A percentile compares a stretch with the other conserved stretches of the same genome.
phyloP scores from a whole-genome alignment of 2,113 vertebrate species.

The Cynoglossus semilaevis region DNA sequence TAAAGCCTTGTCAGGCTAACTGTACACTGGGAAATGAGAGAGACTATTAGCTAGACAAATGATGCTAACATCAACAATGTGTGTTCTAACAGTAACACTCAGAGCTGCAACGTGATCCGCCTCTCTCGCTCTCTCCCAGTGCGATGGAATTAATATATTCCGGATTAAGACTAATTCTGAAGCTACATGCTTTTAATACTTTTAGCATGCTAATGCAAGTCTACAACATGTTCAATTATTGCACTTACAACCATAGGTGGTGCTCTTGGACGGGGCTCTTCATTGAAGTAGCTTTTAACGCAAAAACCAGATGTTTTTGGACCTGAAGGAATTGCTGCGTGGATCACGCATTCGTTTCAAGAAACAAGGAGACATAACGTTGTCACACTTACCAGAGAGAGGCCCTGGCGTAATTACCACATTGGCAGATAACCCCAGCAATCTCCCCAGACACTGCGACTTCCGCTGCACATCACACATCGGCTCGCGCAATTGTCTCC shows the following conservation, averaged over 20 bases:
- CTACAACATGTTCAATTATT: constrained; percentile 39
- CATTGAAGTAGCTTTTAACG: constrained; percentile 59
- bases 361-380: constrained; percentile 51
- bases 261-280: constrained; percentile 63
- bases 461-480: constrained; percentile 50
- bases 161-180: too few species aligned
- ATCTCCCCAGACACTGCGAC: constrained; percentile 57
- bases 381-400: constrained; percentile 37
- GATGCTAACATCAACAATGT: constrained; percentile 28
- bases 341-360: constrained; percentile 68
- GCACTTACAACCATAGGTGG: constrained; percentile 19
- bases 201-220: constrained; percentile 18
- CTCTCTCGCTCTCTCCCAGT: constrained; percentile 1
- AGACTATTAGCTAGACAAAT: constrained; percentile 31
- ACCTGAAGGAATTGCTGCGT: constrained; percentile 30
- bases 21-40: constrained; percentile 53
- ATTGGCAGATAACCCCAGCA: constrained; percentile 68
- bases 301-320: constrained; percentile 56
- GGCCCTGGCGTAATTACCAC: constrained; percentile 64
- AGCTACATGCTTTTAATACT: constrained; percentile 8
- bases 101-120: constrained; percentile 1
- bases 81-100: constrained; percentile 11
- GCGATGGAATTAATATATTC: not conserved
- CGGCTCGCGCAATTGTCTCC: constrained; percentile 54
- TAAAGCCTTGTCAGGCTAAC: constrained; percentile 61